Evolutionary conservation across 2,797 vertebrate genomes (phyloP), one percentile per base, ranked within the genome.

Genomic region (Hydrocynus forskahlii): DNA sequence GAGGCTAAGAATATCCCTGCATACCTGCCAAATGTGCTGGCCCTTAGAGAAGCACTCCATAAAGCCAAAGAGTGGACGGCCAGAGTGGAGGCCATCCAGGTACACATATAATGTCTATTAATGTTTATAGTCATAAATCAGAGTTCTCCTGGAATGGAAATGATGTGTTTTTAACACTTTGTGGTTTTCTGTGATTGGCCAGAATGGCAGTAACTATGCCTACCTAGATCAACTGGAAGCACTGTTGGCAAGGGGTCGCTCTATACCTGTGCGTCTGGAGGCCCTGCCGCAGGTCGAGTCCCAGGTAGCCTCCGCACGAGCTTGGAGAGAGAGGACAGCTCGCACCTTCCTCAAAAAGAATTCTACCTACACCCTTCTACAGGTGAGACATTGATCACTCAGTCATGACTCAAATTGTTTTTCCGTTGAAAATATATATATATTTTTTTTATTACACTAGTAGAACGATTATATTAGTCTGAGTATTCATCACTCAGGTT

Each of bases 271-370:
- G 45, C 94, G 97, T 4, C 94, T 99, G 0, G 98, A 99, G 21
- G 95, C 96, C 0, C 91, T 99, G 81, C 94, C 95, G 0, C 97
- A 99, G 88, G 95, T 99, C 85, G 98, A 99, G 86, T 97, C 97
- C 0, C 97, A 99, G 89, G 97, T 99, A 60, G 95, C 96, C 1
- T 95, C 98, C 0, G 97, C 98, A 0, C 93, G 97, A 8, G 95
- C 97, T 7, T 99, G 98, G 98, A 96, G 97, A 83, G 98, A 99
- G 84, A 95, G 98, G 80, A 99, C 98, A 0, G 97, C 92, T 0
- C 95, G 98, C 82, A 99, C 97, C 63, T 99, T 99, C 87, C 95
- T 99, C 54, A 99, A 99, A 91, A 99, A 99, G 90, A 99, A 99
- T 91, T 99, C 97, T 5, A 99, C 96, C 13, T 97, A 99, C 85